Conservation (phyloP, 1,140 invertebrate species). For the Drosophila ironensis region DNA sequence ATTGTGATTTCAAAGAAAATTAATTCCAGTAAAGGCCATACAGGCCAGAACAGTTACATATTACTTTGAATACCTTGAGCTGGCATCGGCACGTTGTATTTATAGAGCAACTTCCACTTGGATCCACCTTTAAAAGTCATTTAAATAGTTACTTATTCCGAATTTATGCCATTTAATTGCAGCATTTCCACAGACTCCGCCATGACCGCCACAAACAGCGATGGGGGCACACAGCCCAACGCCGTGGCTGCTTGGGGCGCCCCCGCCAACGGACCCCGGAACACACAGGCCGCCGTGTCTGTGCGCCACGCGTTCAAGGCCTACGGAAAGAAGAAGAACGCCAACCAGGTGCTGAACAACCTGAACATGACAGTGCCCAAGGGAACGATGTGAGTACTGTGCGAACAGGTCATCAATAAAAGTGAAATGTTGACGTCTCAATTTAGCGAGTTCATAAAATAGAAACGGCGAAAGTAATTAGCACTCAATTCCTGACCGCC, state of each 20-base stretch:
- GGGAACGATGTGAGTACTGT: constrained; percentile 92
- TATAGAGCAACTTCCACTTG: too few relatives aligned
- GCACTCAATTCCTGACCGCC: constrained; percentile 30
- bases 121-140: too few relatives aligned
- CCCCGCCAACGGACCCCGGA: constrained; percentile 72
- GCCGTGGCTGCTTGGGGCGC: constrained; percentile 59
- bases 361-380: constrained; percentile 95
- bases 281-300: constrained; percentile 89
- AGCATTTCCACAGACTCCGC: constrained; percentile 66
- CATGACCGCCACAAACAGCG: constrained; percentile 77
- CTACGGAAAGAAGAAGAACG: constrained; percentile 92
- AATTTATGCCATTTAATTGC: too few relatives aligned
- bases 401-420: constrained; percentile 28
- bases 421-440: constrained; percentile 68
- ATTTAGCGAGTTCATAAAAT: constrained; percentile 49
- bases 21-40: too few relatives aligned
- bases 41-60: too few relatives aligned
- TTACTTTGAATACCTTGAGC: too few relatives aligned
- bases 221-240: constrained; percentile 73
- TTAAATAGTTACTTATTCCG: background rate
- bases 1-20: too few relatives aligned
- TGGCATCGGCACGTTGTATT: too few relatives aligned
- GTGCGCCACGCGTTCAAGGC: constrained; percentile 92
- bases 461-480: constrained; percentile 68
- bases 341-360: constrained; percentile 91